Percentiles rank a stretch among this genome's conserved stretches.
Conservation (phyloP, 2,888 invertebrate species). For the Acanthosoma haemorrhoidale region DNA sequence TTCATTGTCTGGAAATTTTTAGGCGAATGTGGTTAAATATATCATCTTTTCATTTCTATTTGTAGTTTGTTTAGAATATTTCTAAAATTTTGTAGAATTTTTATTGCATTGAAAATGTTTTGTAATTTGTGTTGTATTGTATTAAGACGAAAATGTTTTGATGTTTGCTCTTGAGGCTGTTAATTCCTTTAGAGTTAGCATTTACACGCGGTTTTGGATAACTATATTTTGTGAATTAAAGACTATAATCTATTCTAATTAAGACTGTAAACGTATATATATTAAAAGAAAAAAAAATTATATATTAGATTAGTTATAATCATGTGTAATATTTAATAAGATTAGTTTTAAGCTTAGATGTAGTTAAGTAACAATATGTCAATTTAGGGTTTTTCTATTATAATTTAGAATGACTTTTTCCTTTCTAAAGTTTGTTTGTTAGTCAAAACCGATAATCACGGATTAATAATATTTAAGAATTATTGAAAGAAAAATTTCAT, state of each 20-base stretch:
- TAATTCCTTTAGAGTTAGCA: neutral
- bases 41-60: no score
- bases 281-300: neutral
- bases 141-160: neutral
- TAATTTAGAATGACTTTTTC: neutral
- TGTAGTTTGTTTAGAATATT: no score
- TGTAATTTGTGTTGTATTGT: no score
- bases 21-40: no score
- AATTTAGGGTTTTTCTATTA: neutral
- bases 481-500: neutral
- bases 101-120: neutral
- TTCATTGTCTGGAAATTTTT: no score
- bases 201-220: constrained; percentile 1
- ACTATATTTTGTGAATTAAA: neutral
- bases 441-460: no score
- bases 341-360: neutral
- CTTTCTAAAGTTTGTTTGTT: neutral
- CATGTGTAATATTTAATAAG: neutral
- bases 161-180: constrained; percentile 1
- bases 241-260: neutral
- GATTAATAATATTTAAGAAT: neutral
- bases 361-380: neutral
- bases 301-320: neutral
- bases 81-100: neutral
- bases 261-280: neutral